These are phyloP conservation scores for Propithecus perrieri DNA, from an alignment of 2,797 vertebrate species.

Conservation along the genomic window DNA sequence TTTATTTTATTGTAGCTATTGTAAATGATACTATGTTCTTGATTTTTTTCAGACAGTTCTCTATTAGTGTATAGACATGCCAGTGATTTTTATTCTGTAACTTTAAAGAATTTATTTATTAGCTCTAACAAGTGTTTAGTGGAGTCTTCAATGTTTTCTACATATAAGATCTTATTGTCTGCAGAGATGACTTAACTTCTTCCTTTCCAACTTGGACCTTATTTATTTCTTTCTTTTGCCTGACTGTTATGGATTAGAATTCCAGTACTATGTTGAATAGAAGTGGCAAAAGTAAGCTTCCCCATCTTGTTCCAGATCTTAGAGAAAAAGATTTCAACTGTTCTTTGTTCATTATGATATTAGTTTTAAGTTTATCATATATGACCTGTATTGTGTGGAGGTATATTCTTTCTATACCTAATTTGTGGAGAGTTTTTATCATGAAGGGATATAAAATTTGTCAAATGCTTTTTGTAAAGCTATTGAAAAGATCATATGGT, in stretches of 20 bases:
- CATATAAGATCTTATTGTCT: background rate
- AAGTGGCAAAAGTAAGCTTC: background rate
- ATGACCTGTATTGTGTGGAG: background rate
- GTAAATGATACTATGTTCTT: background rate
- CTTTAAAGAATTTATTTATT: background rate
- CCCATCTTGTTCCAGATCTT: background rate
- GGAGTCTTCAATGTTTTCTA: background rate
- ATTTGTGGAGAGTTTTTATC: background rate
- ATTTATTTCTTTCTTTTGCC: background rate
- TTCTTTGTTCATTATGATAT: background rate
- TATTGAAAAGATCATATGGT: background rate
- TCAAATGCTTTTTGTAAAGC: background rate
- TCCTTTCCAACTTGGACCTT: background rate
- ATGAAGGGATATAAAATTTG: background rate
- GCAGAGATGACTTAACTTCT: background rate
- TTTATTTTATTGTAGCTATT: background rate
- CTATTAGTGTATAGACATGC: background rate
- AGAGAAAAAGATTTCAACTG: background rate
- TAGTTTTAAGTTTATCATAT: background rate
- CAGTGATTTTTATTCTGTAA: background rate
- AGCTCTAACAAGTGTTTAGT: background rate
- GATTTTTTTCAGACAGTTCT: background rate
- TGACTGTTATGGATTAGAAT: background rate
- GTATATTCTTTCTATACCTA: background rate
- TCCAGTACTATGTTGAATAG: background rate